Conservation (phyloP, 2,888 invertebrate species). For the Rambutsinella grinnellia region DNA sequence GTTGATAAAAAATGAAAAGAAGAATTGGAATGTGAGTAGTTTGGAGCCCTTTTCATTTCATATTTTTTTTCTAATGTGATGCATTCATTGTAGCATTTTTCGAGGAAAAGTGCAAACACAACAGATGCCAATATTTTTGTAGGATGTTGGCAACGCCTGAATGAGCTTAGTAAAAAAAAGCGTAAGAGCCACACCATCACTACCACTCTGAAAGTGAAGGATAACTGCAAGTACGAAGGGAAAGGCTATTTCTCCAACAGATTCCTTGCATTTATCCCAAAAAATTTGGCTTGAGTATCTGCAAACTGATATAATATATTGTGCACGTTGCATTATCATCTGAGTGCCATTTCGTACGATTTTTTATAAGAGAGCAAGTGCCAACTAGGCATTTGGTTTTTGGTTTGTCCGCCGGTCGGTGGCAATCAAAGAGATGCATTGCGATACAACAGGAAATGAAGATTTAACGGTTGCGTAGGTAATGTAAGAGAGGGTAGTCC, state of each 20-base stretch:
- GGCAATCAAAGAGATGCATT: conserved; percentile 44
- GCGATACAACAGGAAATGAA: conserved; percentile 48
- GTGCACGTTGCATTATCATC: conserved; percentile 13
- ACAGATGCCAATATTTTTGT: conserved; percentile 50
- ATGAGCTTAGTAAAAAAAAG: conserved; percentile 38
- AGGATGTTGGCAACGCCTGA: conserved; percentile 52
- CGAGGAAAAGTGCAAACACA: conserved; percentile 18
- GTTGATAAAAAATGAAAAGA: not conserved
- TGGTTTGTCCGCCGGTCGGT: conserved; percentile 33
- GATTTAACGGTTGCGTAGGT: conserved; percentile 44
- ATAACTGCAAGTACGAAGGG: conserved; percentile 8
- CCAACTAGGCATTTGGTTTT: conserved; percentile 34
- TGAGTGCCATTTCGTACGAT: conserved; percentile 39
- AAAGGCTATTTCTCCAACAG: conserved; percentile 36
- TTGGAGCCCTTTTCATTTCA: too few relatives aligned
- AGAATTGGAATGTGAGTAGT: too few relatives aligned
- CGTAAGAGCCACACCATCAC: not conserved
- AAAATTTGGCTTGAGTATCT: conserved; percentile 52
- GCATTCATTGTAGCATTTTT: conserved; percentile 15
- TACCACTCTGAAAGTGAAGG: not conserved
- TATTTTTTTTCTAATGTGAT: too few relatives aligned
- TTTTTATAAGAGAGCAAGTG: conserved; percentile 1
- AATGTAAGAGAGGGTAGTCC: not conserved
- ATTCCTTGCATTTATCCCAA: conserved; percentile 50
- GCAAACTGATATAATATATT: conserved; percentile 38